Percentiles rank a stretch among this genome's conserved stretches.
These are phyloP conservation scores for Melanchra persicariae DNA, from an alignment of 2,888 invertebrate species.

Conservation along the genomic window DNA sequence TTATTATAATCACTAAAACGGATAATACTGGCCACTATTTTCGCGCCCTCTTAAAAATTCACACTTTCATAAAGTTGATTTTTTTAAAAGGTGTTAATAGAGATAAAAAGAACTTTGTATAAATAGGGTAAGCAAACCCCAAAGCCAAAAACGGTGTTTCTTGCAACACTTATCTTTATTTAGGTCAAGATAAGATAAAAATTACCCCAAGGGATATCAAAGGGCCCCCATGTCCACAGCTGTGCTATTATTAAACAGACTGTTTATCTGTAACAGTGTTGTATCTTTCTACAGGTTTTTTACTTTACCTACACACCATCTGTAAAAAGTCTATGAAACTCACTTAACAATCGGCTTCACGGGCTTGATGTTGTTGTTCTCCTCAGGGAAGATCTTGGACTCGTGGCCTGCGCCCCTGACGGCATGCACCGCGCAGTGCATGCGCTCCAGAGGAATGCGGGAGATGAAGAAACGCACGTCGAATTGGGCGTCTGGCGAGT, in stretches of 20 bases:
- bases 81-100: too few species aligned
- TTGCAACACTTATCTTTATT: background rate
- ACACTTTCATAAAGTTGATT: too few species aligned
- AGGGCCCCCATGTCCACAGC: background rate
- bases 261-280: too few species aligned
- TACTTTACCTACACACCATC: too few species aligned
- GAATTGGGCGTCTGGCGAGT: slow-evolving; percentile 65
- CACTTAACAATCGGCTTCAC: slow-evolving; percentile 37
- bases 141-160: background rate
- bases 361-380: slow-evolving; percentile 28
- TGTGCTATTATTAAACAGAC: background rate
- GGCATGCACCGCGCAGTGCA: slow-evolving; percentile 83
- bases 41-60: too few species aligned
- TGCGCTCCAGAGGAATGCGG: slow-evolving; percentile 84
- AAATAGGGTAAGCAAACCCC: background rate
- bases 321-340: slow-evolving; percentile 6
- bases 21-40: too few species aligned
- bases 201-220: background rate
- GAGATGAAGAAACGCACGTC: slow-evolving; percentile 87
- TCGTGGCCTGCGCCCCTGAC: slow-evolving; percentile 75
- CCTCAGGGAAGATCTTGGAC: slow-evolving; percentile 73
- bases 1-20: too few species aligned
- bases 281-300: too few species aligned
- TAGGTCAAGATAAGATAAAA: background rate
- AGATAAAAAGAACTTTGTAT: background rate